These are phyloP conservation scores for Lynx canadensis DNA, from an alignment of 2,113 vertebrate genomes.

Conservation along the genomic window DNA sequence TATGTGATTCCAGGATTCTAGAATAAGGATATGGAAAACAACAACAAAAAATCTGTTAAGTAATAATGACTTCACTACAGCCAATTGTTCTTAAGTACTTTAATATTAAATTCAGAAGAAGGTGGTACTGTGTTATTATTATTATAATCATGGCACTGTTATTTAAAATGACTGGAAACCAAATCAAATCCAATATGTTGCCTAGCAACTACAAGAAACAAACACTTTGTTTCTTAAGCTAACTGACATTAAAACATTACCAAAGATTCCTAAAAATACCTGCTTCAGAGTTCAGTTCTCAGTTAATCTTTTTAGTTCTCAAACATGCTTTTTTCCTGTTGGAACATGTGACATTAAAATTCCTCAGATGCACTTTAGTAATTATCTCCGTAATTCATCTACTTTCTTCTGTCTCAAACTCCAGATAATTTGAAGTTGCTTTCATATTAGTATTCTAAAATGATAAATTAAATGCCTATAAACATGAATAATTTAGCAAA, in stretches of 20 bases:
- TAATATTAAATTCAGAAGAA: slow-evolving; percentile 80
- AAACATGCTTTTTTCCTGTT: slow-evolving; percentile 26
- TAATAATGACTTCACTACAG: slow-evolving; percentile 73
- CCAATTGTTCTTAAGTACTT: slow-evolving; percentile 71
- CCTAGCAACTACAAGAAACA: slow-evolving; percentile 83
- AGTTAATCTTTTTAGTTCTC: slow-evolving; percentile 62
- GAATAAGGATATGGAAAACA: slow-evolving; percentile 74
- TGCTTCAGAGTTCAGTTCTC: slow-evolving; percentile 64
- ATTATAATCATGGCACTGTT: slow-evolving; percentile 76
- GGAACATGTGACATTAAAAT: slow-evolving; percentile 43
- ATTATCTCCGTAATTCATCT: neutral
- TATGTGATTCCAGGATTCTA: slow-evolving; percentile 28
- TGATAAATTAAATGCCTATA: neutral
- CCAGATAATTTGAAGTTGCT: slow-evolving; percentile 22
- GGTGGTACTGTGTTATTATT: slow-evolving; percentile 78
- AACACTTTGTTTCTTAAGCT: slow-evolving; percentile 77
- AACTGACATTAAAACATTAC: slow-evolving; percentile 77
- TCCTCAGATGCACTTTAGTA: slow-evolving; percentile 34
- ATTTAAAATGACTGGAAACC: slow-evolving; percentile 79
- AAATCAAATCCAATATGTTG: slow-evolving; percentile 75
- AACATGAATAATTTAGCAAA: neutral
- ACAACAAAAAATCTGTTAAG: slow-evolving; percentile 75
- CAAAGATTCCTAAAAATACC: slow-evolving; percentile 75
- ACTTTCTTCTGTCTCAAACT: neutral
- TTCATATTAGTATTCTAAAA: neutral